These are phyloP conservation scores for Volucella bombylans DNA, from an alignment of 2,888 invertebrate species.

Conservation along the genomic window DNA sequence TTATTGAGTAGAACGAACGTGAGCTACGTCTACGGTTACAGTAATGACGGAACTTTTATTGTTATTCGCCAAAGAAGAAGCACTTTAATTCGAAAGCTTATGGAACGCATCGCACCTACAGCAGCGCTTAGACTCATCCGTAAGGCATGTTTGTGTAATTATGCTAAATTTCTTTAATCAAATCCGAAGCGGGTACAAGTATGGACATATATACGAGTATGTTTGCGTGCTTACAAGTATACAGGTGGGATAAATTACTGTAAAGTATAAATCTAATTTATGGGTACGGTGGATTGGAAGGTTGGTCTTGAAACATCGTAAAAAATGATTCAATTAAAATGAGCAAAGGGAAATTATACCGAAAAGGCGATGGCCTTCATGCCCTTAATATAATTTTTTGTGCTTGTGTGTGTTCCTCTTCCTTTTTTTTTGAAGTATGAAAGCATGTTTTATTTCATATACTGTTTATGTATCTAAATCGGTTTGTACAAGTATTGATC, in stretches of 20 bases:
- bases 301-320: not conserved
- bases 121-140: conserved; percentile 28
- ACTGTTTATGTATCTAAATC: too few relatives aligned
- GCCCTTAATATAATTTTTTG: not conserved
- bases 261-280: conserved; percentile 26
- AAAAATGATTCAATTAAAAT: conserved; percentile 15
- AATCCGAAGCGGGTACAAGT: conserved; percentile 12
- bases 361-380: too few relatives aligned
- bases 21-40: conserved; percentile 4
- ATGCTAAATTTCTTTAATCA: conserved; percentile 54
- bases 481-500: too few relatives aligned
- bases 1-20: conserved; percentile 54
- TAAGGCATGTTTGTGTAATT: conserved; percentile 51
- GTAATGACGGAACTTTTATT: conserved; percentile 23
- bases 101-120: not conserved
- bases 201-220: too few relatives aligned
- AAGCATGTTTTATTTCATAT: conserved; percentile 43
- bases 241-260: conserved; percentile 35
- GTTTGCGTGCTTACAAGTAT: not conserved
- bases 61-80: conserved; percentile 25
- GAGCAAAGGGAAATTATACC: not conserved
- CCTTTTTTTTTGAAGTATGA: conserved; percentile 22
- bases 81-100: conserved; percentile 44
- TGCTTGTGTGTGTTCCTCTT: conserved; percentile 30
- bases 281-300: not conserved